phyloP scores from a whole-genome alignment of 2,888 invertebrate genomes.

The Drosophila sordidapex region DNA sequence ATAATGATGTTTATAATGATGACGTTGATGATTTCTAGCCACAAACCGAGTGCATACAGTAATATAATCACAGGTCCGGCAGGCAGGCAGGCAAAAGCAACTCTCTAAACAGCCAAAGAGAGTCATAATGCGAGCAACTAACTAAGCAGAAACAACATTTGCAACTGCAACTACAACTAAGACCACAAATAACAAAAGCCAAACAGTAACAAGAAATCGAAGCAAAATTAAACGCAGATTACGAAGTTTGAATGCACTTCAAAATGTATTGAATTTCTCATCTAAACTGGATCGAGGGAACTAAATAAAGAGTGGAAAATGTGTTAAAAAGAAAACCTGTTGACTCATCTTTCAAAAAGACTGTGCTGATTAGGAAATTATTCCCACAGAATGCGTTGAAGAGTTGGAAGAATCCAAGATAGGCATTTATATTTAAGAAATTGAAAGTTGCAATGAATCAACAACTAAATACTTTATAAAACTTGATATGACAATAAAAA shows the following conservation, averaged over 20 bases:
- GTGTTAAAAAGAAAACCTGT: background rate
- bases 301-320: background rate
- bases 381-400: background rate
- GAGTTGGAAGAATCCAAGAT: background rate
- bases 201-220: conserved; percentile 52
- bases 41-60: conserved; percentile 34
- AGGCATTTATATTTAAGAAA: background rate
- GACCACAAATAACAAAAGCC: conserved; percentile 35
- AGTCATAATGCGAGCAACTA: conserved; percentile 67
- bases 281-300: background rate
- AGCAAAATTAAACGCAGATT: conserved; percentile 6
- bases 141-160: conserved; percentile 56
- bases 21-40: conserved; percentile 41
- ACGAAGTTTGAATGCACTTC: conserved; percentile 48
- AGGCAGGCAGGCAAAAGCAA: conserved; percentile 41
- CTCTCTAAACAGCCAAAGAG: conserved; percentile 71
- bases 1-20: conserved; percentile 20
- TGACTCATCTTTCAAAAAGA: conserved; percentile 25
- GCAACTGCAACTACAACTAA: conserved; percentile 47
- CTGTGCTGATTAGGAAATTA: background rate
- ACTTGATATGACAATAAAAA: background rate
- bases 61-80: conserved; percentile 66
- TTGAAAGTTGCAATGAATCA: background rate
- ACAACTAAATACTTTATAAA: background rate
- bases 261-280: conserved; percentile 10